Percentiles rank a stretch among this genome's conserved stretches.
Evolutionary conservation across 2,113 vertebrate genomes (phyloP).

Genomic region (Sterrhoptilus dennistouni): DNA sequence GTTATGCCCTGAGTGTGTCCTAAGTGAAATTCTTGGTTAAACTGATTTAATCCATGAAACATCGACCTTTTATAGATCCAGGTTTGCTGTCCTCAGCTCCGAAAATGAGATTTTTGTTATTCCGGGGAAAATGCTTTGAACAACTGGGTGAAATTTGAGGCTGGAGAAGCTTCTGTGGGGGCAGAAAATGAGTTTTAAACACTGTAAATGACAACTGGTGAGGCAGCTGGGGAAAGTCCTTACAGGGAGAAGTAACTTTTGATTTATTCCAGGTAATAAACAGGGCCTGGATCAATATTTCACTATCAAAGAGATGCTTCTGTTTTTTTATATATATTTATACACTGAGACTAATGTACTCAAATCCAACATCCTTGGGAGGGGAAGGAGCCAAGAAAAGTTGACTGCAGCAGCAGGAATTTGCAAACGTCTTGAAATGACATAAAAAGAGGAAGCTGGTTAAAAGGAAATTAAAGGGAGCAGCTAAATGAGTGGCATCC

Average conservation of each 20-base stretch:
- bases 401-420: neutral
- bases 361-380: neutral
- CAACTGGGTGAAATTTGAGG: neutral
- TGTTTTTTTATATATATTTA: neutral
- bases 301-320: neutral
- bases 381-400: neutral
- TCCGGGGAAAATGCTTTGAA: neutral
- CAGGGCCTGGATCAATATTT: neutral
- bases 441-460: neutral
- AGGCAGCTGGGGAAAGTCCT: neutral
- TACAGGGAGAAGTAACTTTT: neutral
- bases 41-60: neutral
- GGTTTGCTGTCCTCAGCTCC: neutral
- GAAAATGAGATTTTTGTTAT: neutral
- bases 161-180: neutral
- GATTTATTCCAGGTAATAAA: neutral
- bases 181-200: slow-evolving; percentile 4
- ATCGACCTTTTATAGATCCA: neutral
- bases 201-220: neutral
- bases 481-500: neutral
- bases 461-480: neutral
- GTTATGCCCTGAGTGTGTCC: neutral
- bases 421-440: neutral
- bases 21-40: neutral
- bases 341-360: neutral